Conservation (phyloP, 1,140 invertebrate genomes). For the Neuroterus valhalla region DNA sequence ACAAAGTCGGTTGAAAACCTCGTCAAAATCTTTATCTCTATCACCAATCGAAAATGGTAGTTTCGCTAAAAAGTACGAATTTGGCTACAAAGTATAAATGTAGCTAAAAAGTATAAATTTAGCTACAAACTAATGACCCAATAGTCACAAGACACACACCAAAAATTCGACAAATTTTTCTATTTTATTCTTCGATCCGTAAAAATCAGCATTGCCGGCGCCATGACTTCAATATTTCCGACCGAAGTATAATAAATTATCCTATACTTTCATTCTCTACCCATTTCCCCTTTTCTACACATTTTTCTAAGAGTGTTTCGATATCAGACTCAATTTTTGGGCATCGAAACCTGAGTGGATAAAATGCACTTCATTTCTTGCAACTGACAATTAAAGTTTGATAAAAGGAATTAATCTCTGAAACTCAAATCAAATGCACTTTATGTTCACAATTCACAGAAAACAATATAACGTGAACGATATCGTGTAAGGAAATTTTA, state of each 20-base stretch:
- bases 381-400: neutral
- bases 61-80: conserved; percentile 17
- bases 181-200: neutral
- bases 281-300: conserved; percentile 1
- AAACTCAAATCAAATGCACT: no score
- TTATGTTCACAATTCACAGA: no score
- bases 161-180: neutral
- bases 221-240: neutral
- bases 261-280: conserved; percentile 16
- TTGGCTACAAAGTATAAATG: neutral
- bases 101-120: conserved; percentile 23
- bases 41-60: neutral
- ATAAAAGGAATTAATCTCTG: no score
- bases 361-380: neutral
- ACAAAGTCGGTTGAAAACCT: neutral
- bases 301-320: neutral
- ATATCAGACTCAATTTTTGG: neutral
- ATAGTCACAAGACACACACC: neutral
- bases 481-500: no score
- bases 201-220: conserved; percentile 5
- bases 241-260: neutral
- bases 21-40: neutral
- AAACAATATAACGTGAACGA: no score
- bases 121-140: conserved; percentile 1
- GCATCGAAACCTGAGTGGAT: neutral